phyloP scores from a whole-genome alignment of 2,888 invertebrate species.

The Drosophila mulleri region DNA sequence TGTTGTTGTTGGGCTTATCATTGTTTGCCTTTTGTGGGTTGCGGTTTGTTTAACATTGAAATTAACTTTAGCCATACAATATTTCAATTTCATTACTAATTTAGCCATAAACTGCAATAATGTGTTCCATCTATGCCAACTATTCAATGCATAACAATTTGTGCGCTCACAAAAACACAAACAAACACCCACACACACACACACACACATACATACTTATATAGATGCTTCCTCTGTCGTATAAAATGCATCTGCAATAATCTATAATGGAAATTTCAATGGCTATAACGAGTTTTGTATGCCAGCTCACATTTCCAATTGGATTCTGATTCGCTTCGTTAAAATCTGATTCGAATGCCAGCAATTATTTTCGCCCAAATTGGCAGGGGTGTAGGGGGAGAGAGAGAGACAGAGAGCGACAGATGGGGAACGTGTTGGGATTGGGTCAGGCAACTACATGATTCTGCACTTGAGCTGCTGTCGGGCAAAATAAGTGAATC shows the following conservation, averaged over 20 bases:
- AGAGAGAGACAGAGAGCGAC: neutral
- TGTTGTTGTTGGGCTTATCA: conserved; percentile 29
- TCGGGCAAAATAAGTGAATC: conserved; percentile 6
- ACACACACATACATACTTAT: neutral
- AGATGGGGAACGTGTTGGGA: neutral
- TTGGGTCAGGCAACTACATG: neutral
- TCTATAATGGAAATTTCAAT: conserved; percentile 34
- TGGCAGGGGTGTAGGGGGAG: neutral
- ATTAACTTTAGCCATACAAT: conserved; percentile 54
- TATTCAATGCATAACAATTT: conserved; percentile 11
- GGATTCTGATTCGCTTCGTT: conserved; percentile 33
- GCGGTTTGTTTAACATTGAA: conserved; percentile 69
- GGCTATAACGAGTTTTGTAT: conserved; percentile 32
- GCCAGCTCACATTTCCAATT: conserved; percentile 41
- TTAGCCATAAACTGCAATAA: conserved; percentile 12
- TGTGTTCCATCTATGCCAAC: conserved; percentile 3
- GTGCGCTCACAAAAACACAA: neutral
- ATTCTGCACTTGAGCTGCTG: conserved; percentile 2
- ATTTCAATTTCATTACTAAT: conserved; percentile 37
- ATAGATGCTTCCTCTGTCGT: neutral
- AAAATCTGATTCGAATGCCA: conserved; percentile 24
- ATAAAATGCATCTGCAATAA: conserved; percentile 24
- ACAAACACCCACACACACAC: neutral
- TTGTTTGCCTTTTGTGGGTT: conserved; percentile 61
- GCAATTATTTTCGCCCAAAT: conserved; percentile 37